Base-by-base conservation (phyloP, 64 coral and sea anemone genomes). In the Actinia equina region DNA sequence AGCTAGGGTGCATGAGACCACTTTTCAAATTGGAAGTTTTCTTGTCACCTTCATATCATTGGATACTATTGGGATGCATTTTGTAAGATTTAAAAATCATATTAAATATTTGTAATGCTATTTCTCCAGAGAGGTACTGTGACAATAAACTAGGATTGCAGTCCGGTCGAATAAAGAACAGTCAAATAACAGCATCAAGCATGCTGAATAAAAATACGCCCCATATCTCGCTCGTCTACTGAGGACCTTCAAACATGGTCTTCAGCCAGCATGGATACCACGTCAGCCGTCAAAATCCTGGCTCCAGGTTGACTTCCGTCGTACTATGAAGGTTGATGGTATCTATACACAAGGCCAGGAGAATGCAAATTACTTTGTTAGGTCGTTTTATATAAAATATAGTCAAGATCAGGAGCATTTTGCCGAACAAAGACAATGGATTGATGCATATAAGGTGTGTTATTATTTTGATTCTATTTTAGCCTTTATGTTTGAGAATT, bases 181-280 rank as follows among this genome's bases (percentile, higher is more conserved):
- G 86, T 2, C 89, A 92, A 15, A 84, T 97, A 13, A 90, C 91
- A 30, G 94, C 94, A 18, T 97, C 94, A 41, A 86, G 83, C 2
- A 74, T 58, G 30, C 16, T 63, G 15, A 85, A 63, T 17, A 61
- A 17, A 42, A 60, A 7, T 27, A 41, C 83, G 83, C 51, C 16
- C 83, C 83, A 85, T 53, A 61, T 20, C 83, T 60, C 7, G 83
- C 83, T 85, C 83, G 83, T 60, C 83, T 85, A 3, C 26, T 65
- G 46, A 83, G 86, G 56, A 85, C 52, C 12, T 85, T 52, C 83
- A 57, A 43, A 18, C 52, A 61, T 27, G 83, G 83, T 70, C 59
- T 52, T 27, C 22, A 87, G 54, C 17, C 91, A 77, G 51, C 86
- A 52, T 78, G 86, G 86, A 77, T 88, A 59, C 86, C 91, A 83